A percentile compares a stretch with the other conserved stretches of the same genome.
Evolutionary conservation across 2,113 vertebrate species (phyloP).

Genomic region (Corythoichthys haematopterus): DNA sequence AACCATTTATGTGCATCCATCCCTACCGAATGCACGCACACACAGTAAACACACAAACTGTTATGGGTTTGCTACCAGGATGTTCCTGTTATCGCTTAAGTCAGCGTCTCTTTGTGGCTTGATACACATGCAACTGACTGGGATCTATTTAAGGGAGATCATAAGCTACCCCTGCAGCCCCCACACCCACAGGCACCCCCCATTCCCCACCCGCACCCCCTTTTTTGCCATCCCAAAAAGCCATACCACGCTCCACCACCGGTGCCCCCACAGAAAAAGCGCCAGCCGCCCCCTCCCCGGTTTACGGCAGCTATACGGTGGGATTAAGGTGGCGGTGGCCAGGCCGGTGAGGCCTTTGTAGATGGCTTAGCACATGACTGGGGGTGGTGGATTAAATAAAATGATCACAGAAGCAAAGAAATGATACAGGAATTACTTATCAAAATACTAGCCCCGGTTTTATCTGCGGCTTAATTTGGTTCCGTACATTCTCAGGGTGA

Average conservation of each 20-base stretch:
- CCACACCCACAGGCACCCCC: constrained; percentile 20
- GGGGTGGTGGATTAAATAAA: constrained; percentile 98
- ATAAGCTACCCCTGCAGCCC: constrained; percentile 48
- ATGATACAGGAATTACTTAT: constrained; percentile 99
- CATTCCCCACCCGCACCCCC: constrained; percentile 20
- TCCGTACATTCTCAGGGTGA: constrained; percentile 98
- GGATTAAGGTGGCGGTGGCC: constrained; percentile 80
- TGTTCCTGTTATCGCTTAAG: constrained; percentile 64
- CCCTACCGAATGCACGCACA: constrained; percentile 28
- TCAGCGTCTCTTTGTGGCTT: constrained; percentile 65
- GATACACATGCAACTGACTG: constrained; percentile 73
- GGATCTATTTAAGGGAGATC: constrained; percentile 73
- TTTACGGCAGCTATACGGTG: constrained; percentile 78
- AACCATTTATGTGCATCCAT: constrained; percentile 65
- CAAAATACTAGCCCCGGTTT: constrained; percentile 99
- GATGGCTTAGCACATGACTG: constrained; percentile 91
- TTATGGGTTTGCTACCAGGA: constrained; percentile 55
- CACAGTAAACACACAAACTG: constrained; percentile 30
- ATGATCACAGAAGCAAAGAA: constrained; percentile 99
- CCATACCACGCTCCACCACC: constrained; percentile 49
- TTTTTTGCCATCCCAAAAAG: constrained; percentile 46
- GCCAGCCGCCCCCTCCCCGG: constrained; percentile 56
- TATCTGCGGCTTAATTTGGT: constrained; percentile 99
- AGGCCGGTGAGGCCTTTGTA: constrained; percentile 89
- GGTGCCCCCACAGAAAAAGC: constrained; percentile 57